phyloP scores from a whole-genome alignment of 1,140 invertebrate genomes.

The Drosophila watanabei region DNA sequence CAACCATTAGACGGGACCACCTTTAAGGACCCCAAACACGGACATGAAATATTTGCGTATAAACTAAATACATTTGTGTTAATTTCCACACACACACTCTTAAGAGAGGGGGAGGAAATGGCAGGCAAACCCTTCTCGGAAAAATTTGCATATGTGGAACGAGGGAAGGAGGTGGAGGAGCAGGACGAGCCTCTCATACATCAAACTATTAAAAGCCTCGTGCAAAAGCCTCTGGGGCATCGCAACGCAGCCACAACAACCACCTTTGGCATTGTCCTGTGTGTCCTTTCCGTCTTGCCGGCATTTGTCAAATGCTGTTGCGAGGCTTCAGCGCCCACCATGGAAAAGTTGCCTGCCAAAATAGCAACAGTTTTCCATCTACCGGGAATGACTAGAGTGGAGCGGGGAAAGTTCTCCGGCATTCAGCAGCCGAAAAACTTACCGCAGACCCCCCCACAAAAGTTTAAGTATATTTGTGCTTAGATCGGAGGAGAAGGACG shows the following conservation, averaged over 20 bases:
- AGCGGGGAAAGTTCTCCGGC: conserved; percentile 59
- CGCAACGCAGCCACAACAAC: conserved; percentile 50
- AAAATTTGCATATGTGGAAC: conserved; percentile 74
- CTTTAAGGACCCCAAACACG: conserved; percentile 61
- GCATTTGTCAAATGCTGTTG: conserved; percentile 80
- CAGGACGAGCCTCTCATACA: conserved; percentile 66
- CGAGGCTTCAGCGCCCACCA: conserved; percentile 52
- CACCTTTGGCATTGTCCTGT: conserved; percentile 39
- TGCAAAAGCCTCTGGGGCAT: conserved; percentile 70
- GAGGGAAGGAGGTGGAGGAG: neutral
- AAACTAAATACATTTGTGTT: conserved; percentile 83
- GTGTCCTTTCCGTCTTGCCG: conserved; percentile 45
- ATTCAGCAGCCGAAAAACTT: conserved; percentile 63
- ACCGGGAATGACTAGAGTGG: neutral
- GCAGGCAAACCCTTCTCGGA: conserved; percentile 46
- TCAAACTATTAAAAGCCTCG: conserved; percentile 82
- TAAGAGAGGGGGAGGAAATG: conserved; percentile 2
- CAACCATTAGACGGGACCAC: conserved; percentile 50
- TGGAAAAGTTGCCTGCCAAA: conserved; percentile 63
- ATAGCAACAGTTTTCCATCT: conserved; percentile 71
- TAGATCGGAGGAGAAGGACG: conserved; percentile 11
- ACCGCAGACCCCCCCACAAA: conserved; percentile 39
- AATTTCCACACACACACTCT: conserved; percentile 58
- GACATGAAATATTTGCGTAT: conserved; percentile 60
- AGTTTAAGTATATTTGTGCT: conserved; percentile 73